Conservation (phyloP, 1,140 invertebrate genomes). For the Sycophaga agraensis region DNA sequence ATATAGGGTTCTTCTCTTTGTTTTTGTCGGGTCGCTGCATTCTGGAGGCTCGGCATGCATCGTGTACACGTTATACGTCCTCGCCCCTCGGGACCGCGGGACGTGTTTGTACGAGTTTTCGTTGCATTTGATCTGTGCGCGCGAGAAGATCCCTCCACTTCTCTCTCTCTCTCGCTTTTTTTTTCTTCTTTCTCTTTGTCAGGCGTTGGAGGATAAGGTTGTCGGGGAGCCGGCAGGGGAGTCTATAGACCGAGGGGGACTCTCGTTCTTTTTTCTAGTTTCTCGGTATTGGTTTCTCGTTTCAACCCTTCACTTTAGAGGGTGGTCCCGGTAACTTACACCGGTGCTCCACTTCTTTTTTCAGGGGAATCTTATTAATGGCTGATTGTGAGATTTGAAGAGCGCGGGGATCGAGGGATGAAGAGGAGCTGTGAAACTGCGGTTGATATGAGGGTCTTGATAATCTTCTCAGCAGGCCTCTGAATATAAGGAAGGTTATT, state of each 20-base stretch:
- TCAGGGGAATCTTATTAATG: too few species aligned
- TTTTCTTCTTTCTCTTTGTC: background rate
- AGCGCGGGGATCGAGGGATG: too few species aligned
- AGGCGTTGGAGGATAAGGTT: background rate
- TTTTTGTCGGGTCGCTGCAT: conserved; percentile 5
- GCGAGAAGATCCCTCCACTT: conserved; percentile 3
- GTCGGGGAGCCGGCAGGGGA: too few species aligned
- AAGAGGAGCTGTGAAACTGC: too few species aligned
- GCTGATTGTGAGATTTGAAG: too few species aligned
- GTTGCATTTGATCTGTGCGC: conserved; percentile 6
- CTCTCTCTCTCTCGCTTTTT: conserved; percentile 3
- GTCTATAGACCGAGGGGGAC: too few species aligned
- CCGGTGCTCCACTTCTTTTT: too few species aligned
- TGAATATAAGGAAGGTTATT: too few species aligned
- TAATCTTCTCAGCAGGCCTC: too few species aligned
- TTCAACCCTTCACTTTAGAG: conserved; percentile 8
- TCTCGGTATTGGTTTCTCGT: conserved; percentile 3
- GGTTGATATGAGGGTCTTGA: too few species aligned
- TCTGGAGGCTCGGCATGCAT: too few species aligned
- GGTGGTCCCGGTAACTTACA: background rate
- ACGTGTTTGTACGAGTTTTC: conserved; percentile 7
- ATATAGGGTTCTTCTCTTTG: conserved; percentile 7
- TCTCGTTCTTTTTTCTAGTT: background rate
- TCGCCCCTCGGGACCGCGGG: too few species aligned
- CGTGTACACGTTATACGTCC: background rate